Base-by-base conservation (phyloP, 2,888 invertebrate genomes). In the Argyresthia goedartella region DNA sequence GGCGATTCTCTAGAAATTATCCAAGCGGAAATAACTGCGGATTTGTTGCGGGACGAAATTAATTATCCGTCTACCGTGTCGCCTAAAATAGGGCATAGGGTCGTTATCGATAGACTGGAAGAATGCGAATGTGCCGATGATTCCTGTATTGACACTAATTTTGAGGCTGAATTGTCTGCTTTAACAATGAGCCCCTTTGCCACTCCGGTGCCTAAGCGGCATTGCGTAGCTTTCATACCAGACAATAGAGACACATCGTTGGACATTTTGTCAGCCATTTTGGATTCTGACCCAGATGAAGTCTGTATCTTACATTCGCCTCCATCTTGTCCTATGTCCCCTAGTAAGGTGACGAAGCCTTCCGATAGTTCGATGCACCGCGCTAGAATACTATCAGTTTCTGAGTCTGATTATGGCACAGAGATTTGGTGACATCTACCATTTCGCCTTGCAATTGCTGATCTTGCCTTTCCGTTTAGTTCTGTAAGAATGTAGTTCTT, bases 21-120 rank as follows among this genome's bases (percentile, higher is more conserved):
- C 61, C 90, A 90, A 70, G 88, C 88, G 55, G 90, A 90, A 77
- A 88, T 90, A 59, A 80, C 88, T 48, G 89, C 87, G 13, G 90
- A 90, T 68, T 81, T 92, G 60, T 80, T 91, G 63, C 89, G 89
- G 54, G 91, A 92, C 65, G 85, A 89, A 67, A 92, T 92, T 56
- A 92, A 92, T 76, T 92, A 92, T 73, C 92, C 92, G 0, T 79
- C 91, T 50, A 89, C 89, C 15, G 90, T 91, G 3, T 89, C 90
- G 51, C 90, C 90, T 52, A 89, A 90, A 72, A 67, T 80, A 42
- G 72, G 61, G 55, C 76, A 79, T 57, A 76, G 69, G 64, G 71
- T 59, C 56, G 58, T 72, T 54, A 64, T 67, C 52, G 64, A 67
- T 62, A 78, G 80, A 56, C 71, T 67, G 67, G 65, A 73, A 59